Percentiles rank a stretch among this genome's conserved stretches.
Conservation (phyloP, 2,113 vertebrate genomes). For the Crypturellus undulatus region DNA sequence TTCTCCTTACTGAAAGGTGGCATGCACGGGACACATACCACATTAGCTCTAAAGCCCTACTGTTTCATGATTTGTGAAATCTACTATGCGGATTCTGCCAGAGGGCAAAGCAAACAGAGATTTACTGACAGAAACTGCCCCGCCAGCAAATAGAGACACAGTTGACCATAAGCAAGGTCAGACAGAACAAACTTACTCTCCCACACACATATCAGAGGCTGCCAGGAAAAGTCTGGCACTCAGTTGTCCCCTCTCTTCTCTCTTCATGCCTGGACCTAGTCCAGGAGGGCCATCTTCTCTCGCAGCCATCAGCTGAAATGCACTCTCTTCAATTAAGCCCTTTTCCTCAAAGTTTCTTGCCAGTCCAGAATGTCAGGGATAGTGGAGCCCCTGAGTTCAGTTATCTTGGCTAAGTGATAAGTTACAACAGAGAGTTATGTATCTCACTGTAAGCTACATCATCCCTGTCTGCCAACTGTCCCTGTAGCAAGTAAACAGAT, state of each 20-base stretch:
- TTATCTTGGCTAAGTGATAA: not conserved
- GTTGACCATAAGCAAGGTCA: slow-evolving; percentile 15
- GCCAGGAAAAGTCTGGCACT: not conserved
- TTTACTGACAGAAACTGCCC: not conserved
- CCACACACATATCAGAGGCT: not conserved
- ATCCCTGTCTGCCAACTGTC: not conserved
- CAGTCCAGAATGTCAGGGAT: not conserved
- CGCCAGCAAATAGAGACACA: not conserved
- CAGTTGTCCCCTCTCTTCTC: not conserved
- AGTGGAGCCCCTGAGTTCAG: not conserved
- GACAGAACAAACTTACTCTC: not conserved
- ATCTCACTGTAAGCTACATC: not conserved
- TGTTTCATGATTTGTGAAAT: not conserved
- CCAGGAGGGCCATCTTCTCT: not conserved
- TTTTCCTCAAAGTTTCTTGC: not conserved
- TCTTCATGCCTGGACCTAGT: not conserved
- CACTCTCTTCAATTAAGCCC: not conserved
- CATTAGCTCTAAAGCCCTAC: not conserved
- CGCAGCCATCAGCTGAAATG: not conserved
- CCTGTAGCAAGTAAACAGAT: not conserved
- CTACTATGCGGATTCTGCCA: not conserved
- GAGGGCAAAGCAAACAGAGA: slow-evolving; percentile 1
- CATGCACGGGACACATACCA: not conserved
- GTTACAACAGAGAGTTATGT: not conserved
- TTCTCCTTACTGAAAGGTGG: not conserved